Evolutionary conservation across 2,888 invertebrate species (phyloP).

Genomic region (Sericinus montela): DNA sequence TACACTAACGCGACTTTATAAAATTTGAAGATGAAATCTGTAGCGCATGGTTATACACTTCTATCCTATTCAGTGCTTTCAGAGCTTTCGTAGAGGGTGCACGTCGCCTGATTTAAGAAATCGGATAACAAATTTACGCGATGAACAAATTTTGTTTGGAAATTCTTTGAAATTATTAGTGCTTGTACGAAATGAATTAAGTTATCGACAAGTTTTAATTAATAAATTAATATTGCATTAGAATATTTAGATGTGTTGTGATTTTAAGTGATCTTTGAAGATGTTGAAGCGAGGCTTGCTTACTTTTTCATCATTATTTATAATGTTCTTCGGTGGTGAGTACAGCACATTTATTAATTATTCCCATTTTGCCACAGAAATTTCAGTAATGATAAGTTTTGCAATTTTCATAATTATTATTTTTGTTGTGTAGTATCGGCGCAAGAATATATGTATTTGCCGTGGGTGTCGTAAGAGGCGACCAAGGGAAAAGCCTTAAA

Average conservation of each 20-base stretch:
- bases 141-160: slow-evolving; percentile 7
- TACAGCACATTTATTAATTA: slow-evolving; percentile 9
- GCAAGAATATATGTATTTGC: no score
- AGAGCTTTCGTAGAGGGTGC: slow-evolving; percentile 33
- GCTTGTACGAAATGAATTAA: no score
- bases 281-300: slow-evolving; percentile 47
- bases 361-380: no score
- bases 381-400: no score
- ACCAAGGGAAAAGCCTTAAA: no score
- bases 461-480: no score
- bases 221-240: no score
- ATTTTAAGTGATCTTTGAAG: slow-evolving; percentile 30
- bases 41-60: slow-evolving; percentile 33
- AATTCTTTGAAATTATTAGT: slow-evolving; percentile 1
- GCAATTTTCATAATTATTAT: no score
- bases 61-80: slow-evolving; percentile 37
- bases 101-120: slow-evolving; percentile 26
- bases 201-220: no score
- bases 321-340: slow-evolving; percentile 62
- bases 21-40: slow-evolving; percentile 8
- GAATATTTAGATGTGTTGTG: slow-evolving; percentile 32
- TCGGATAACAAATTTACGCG: slow-evolving; percentile 10
- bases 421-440: no score
- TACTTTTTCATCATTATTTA: slow-evolving; percentile 39
- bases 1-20: neutral